Evolutionary conservation across 1,140 invertebrate genomes (phyloP).

Genomic region (Periplaneta americana): DNA sequence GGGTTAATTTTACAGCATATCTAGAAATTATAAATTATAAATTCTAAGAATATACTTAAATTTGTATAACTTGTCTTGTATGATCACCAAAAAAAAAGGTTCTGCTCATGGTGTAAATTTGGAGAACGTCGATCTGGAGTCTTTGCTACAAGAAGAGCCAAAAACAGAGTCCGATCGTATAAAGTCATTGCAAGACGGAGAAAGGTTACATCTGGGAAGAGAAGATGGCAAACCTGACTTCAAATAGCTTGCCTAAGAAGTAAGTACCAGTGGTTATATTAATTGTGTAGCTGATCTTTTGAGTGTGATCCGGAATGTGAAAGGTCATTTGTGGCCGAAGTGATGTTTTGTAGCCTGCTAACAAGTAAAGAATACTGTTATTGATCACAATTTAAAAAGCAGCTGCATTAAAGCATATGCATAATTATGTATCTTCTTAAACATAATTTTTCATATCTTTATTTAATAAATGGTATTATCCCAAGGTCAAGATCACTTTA

Average conservation of each 20-base stretch:
- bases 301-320: no score
- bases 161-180: conserved; percentile 11
- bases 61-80: no score
- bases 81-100: no score
- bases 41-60: no score
- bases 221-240: background rate
- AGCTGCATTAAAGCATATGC: no score
- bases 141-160: conserved; percentile 18
- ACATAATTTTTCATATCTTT: background rate
- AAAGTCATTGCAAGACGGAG: conserved; percentile 17
- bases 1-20: no score
- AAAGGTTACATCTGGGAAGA: conserved; percentile 8
- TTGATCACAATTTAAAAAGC: background rate
- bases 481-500: no score
- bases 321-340: background rate
- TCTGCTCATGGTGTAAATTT: conserved; percentile 22
- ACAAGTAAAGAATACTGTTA: background rate
- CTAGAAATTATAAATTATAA: no score
- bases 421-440: background rate
- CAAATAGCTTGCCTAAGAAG: background rate
- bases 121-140: conserved; percentile 18
- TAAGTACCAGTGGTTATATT: no score
- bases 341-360: background rate
- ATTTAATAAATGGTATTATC: no score
- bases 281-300: no score